Evolutionary conservation across 2,797 vertebrate genomes (phyloP), one percentile per base, ranked within the genome.

Genomic region (Aselliscus stoliczkanus): DNA sequence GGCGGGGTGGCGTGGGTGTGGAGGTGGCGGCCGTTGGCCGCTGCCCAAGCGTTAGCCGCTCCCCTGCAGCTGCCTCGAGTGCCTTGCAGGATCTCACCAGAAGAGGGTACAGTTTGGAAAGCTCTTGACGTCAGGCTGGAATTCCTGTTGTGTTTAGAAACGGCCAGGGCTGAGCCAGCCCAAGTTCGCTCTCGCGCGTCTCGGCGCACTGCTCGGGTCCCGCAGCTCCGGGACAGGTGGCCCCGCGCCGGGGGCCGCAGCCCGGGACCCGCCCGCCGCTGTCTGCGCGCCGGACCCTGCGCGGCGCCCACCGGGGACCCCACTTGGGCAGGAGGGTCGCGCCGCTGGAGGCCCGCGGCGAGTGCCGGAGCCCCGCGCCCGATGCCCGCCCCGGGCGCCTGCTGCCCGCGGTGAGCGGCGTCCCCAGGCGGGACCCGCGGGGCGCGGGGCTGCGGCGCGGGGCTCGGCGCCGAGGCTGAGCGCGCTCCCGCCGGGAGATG

Each of bases 61-160:
- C 95, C 90, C 96, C 89, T 64, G 85, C 96, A 88, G 95, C 97
- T 60, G 93, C 83, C 42, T 73, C 92, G 88, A 94, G 56, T 98
- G 98, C 97, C 97, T 96, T 98, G 97, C 98, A 95, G 96, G 65
- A 42, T 98, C 96, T 98, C 98, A 84, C 98, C 98, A 98, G 98
- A 98, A 98, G 98, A 58, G 77, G 77, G 77, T 42, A 80, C 76
- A 29, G 77, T 42, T 12, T 42, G 77, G 12, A 29, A 58, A 39
- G 79, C 79, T 90, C 97, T 96, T 97, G 97, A 97, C 96, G 88
- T 98, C 98, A 98, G 97, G 93, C 97, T 37, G 93, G 98, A 97
- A 98, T 98, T 97, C 98, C 98, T 98, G 97, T 98, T 98, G 97
- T 98, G 98, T 96, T 97, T 96, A 79, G 97, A 97, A 98, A 95